phyloP scores from a whole-genome alignment of 2,888 invertebrate species.

The Eupelmus urozonus region DNA sequence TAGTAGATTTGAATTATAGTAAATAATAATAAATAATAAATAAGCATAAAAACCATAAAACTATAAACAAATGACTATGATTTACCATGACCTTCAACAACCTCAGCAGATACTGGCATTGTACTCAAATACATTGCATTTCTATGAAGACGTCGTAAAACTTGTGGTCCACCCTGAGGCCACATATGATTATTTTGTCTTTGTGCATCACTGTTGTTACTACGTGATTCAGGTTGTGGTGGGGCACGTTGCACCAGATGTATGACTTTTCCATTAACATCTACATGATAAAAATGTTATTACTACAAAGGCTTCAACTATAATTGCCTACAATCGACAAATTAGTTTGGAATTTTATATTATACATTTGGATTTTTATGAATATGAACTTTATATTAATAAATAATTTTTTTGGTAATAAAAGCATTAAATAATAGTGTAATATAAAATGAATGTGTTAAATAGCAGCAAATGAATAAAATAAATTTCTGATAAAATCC shows the following conservation, averaged over 20 bases:
- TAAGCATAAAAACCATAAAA: background rate
- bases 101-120: conserved; percentile 80
- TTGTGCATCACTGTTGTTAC: conserved; percentile 73
- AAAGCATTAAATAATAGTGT: background rate
- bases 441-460: too few relatives aligned
- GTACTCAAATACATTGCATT: conserved; percentile 81
- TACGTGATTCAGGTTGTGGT: conserved; percentile 80
- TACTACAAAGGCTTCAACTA: too few relatives aligned
- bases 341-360: too few relatives aligned
- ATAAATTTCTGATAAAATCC: too few relatives aligned
- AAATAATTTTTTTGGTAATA: background rate
- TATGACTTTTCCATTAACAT: conserved; percentile 93
- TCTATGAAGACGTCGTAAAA: conserved; percentile 72
- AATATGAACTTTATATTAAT: background rate
- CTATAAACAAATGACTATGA: conserved; percentile 9
- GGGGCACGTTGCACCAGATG: conserved; percentile 94
- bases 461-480: too few relatives aligned
- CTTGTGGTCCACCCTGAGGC: conserved; percentile 57
- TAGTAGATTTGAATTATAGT: background rate
- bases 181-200: conserved; percentile 73
- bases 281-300: conserved; percentile 76
- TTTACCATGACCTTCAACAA: conserved; percentile 67
- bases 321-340: too few relatives aligned
- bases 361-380: too few relatives aligned
- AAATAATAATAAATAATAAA: background rate